Percentiles rank a stretch among this genome's conserved stretches.
phyloP scores from a whole-genome alignment of 2,797 vertebrate genomes.

The Leucoraja ocellata region DNA sequence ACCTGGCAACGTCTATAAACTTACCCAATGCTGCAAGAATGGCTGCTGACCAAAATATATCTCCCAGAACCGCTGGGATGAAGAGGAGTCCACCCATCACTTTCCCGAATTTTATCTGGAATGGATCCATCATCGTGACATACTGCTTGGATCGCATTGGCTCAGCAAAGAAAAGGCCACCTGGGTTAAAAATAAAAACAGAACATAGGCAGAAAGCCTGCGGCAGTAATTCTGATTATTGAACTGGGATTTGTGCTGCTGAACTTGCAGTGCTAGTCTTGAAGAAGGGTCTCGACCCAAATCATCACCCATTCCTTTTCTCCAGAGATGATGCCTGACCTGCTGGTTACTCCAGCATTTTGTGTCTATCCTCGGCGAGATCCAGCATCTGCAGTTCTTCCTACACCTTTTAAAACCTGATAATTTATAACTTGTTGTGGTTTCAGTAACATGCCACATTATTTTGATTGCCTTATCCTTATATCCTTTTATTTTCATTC shows the following conservation, averaged over 20 bases:
- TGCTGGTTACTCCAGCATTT: too few relatives aligned
- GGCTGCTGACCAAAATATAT: slow-evolving; percentile 61
- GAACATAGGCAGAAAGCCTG: not conserved
- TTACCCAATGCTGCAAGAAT: slow-evolving; percentile 63
- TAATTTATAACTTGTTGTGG: not conserved
- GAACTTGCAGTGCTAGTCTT: not conserved
- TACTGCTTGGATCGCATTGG: slow-evolving; percentile 72
- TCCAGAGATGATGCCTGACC: too few relatives aligned
- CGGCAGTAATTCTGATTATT: not conserved
- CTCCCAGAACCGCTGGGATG: slow-evolving; percentile 58
- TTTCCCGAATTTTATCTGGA: slow-evolving; percentile 63
- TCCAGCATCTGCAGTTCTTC: too few relatives aligned
- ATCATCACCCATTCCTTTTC: too few relatives aligned
- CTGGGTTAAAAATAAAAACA: slow-evolving; percentile 47
- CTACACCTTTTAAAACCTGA: not conserved
- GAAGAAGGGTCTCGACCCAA: too few relatives aligned
- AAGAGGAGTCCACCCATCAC: slow-evolving; percentile 56
- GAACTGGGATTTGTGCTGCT: not conserved
- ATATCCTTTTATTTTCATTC: not conserved
- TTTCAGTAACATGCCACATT: not conserved
- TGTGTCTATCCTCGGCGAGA: too few relatives aligned
- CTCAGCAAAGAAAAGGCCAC: slow-evolving; percentile 70
- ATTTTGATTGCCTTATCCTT: not conserved
- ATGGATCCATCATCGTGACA: slow-evolving; percentile 73
- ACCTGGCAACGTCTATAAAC: not conserved